Evolutionary conservation across 2,888 invertebrate species (phyloP).

Genomic region (Podotricha telesiphe): DNA sequence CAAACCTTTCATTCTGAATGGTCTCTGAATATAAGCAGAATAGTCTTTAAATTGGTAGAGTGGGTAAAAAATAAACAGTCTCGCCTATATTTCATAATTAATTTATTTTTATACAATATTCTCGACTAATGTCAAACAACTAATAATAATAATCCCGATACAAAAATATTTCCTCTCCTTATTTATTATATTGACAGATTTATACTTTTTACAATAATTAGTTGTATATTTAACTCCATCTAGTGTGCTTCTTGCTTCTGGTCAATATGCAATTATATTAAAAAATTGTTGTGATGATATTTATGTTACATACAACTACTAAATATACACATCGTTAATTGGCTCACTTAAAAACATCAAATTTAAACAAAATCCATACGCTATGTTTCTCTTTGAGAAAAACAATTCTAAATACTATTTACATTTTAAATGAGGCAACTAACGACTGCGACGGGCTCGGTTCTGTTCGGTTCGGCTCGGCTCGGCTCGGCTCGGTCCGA

Average conservation of each 20-base stretch:
- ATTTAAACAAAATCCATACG: background rate
- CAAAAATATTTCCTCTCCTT: constrained; percentile 82
- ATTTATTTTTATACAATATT: constrained; percentile 80
- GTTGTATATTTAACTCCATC: constrained; percentile 51
- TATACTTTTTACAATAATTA: constrained; percentile 70
- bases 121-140: constrained; percentile 76
- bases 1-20: too few relatives aligned
- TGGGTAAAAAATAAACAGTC: background rate
- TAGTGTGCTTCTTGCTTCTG: constrained; percentile 55
- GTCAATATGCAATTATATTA: constrained; percentile 49
- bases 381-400: constrained; percentile 24
- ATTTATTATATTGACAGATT: constrained; percentile 74
- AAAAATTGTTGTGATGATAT: constrained; percentile 59
- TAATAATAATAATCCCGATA: constrained; percentile 80
- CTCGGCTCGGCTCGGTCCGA: too few relatives aligned
- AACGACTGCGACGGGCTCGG: background rate
- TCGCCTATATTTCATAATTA: constrained; percentile 56
- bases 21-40: too few relatives aligned
- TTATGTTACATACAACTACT: constrained; percentile 45
- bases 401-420: constrained; percentile 17
- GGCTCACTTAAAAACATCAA: constrained; percentile 14
- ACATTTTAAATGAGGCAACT: constrained; percentile 20
- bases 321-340: constrained; percentile 12
- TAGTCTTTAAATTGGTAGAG: too few relatives aligned
- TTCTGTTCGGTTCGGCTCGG: too few relatives aligned